Evolutionary conservation across 2,888 invertebrate genomes (phyloP).

Genomic region (Callimorpha dominula): DNA sequence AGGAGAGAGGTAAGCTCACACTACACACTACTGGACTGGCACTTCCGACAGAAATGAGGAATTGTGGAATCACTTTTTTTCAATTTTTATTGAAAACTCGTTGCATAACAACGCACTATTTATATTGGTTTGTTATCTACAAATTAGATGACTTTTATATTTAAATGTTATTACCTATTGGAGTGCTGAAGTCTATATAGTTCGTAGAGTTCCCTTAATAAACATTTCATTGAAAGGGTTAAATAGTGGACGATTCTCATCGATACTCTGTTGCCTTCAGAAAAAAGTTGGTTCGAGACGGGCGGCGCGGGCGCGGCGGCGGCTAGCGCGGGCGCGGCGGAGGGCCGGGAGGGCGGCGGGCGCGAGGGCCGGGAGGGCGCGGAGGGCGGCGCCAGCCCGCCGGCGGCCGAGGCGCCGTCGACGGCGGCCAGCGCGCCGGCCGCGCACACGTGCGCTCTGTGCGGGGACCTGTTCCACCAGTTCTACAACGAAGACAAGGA

Average conservation of each 20-base stretch:
- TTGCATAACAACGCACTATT: no score
- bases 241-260: neutral
- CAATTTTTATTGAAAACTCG: no score
- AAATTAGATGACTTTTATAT: no score
- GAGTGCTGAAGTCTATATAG: no score
- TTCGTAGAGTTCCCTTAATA: no score
- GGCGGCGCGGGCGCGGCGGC: slow-evolving; percentile 74
- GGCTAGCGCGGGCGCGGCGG: slow-evolving; percentile 50
- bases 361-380: slow-evolving; percentile 16
- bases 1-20: slow-evolving; percentile 90
- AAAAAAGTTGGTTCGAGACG: slow-evolving; percentile 95
- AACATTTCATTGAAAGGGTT: no score
- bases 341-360: slow-evolving; percentile 55
- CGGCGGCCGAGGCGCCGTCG: slow-evolving; percentile 85
- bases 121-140: no score
- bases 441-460: slow-evolving; percentile 93
- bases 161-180: no score
- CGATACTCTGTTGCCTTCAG: slow-evolving; percentile 76
- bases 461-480: slow-evolving; percentile 97
- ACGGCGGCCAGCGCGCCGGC: slow-evolving; percentile 90
- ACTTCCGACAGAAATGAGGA: no score
- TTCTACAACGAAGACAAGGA: slow-evolving; percentile 99
- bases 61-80: no score
- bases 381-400: slow-evolving; percentile 36
- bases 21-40: no score